Conservation (phyloP, 2,888 invertebrate species). For the Agonum fuliginosum region DNA sequence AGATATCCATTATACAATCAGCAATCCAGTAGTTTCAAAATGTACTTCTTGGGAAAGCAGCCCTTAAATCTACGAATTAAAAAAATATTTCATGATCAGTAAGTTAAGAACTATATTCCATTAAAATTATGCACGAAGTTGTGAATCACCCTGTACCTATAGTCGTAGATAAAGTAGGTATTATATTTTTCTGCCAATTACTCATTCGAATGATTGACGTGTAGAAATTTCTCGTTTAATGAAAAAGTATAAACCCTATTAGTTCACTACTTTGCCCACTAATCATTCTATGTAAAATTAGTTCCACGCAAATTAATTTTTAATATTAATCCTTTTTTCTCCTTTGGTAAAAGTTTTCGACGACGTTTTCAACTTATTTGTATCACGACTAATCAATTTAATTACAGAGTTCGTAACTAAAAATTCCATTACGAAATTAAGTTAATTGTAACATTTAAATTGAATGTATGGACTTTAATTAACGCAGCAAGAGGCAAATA, state of each 20-base stretch:
- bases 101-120: too few relatives aligned
- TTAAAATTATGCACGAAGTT: too few relatives aligned
- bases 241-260: neutral
- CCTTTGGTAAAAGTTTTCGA: slow-evolving; percentile 3
- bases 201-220: too few relatives aligned
- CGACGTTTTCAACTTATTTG: slow-evolving; percentile 33
- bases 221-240: neutral
- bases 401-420: slow-evolving; percentile 36
- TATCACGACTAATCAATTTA: slow-evolving; percentile 14
- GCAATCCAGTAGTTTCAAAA: too few relatives aligned
- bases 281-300: neutral
- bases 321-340: neutral
- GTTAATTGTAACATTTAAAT: slow-evolving; percentile 66
- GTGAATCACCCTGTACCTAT: too few relatives aligned
- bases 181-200: too few relatives aligned
- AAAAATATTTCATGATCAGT: too few relatives aligned
- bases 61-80: too few relatives aligned
- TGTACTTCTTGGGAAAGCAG: too few relatives aligned
- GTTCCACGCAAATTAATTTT: neutral
- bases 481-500: slow-evolving; percentile 54
- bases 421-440: slow-evolving; percentile 64
- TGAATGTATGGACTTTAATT: slow-evolving; percentile 64
- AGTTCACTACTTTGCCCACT: neutral
- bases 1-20: too few relatives aligned
- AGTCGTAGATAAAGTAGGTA: too few relatives aligned